Conservation (phyloP, 2,797 vertebrate genomes). For the Etheostoma nigrum region DNA sequence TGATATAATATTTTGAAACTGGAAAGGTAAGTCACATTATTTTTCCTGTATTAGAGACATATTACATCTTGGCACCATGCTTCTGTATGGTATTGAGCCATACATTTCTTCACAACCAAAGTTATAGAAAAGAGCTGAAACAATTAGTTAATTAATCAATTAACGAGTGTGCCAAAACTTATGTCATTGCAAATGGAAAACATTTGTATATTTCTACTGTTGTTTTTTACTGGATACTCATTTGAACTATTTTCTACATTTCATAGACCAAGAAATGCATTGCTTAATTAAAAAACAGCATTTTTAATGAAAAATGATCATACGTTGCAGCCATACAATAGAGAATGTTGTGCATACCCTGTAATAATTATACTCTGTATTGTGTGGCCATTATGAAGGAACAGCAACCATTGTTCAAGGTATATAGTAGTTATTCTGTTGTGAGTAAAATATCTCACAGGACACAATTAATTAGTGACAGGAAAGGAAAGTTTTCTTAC, state of each 20-base stretch:
- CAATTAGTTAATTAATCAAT: background rate
- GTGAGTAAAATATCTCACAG: slow-evolving; percentile 52
- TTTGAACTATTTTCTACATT: background rate
- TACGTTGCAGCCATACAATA: background rate
- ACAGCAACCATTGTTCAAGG: background rate
- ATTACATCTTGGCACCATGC: background rate
- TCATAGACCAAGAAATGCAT: background rate
- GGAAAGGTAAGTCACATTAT: background rate
- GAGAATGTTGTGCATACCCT: background rate
- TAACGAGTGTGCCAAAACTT: background rate
- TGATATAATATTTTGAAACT: slow-evolving; percentile 3
- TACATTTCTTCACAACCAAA: background rate
- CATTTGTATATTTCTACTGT: background rate
- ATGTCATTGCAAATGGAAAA: background rate
- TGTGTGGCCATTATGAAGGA: no score
- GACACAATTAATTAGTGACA: slow-evolving; percentile 67
- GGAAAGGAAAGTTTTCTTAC: slow-evolving; percentile 55
- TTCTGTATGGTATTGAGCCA: background rate
- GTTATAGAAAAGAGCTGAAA: background rate
- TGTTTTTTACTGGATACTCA: background rate
- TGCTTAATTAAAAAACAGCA: background rate
- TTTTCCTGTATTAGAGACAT: background rate
- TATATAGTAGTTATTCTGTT: slow-evolving; percentile 45
- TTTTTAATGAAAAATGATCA: background rate
- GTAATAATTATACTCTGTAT: slow-evolving; percentile 4